Evolutionary conservation across 2,797 vertebrate species (phyloP).

Genomic region (Coracias cyanogaster): DNA sequence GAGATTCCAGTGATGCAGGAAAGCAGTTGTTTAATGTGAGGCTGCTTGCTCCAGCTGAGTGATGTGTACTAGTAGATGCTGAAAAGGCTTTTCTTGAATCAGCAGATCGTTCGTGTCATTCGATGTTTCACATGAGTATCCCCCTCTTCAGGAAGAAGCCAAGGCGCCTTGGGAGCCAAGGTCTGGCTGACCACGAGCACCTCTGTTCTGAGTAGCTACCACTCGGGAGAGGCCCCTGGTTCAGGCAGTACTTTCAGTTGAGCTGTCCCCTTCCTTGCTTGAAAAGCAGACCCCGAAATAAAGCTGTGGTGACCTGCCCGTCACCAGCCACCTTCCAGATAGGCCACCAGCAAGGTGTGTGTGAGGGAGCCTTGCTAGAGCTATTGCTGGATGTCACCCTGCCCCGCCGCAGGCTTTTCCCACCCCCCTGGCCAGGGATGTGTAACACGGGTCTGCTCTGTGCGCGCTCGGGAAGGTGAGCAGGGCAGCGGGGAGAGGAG

Average conservation of each 20-base stretch:
- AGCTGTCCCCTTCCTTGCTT: neutral
- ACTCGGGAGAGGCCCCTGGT: accelerated
- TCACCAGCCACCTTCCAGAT: accelerated
- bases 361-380: neutral
- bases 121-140: accelerated
- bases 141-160: neutral
- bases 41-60: neutral
- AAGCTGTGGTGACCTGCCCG: neutral
- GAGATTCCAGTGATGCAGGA: accelerated
- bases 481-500: accelerated
- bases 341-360: neutral
- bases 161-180: neutral
- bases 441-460: too few relatives aligned
- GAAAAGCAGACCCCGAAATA: neutral
- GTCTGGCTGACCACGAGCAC: neutral
- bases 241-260: neutral
- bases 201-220: neutral
- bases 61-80: neutral
- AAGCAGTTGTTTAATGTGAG: neutral
- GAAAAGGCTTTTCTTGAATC: neutral
- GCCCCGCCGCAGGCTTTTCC: neutral
- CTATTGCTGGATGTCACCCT: accelerated
- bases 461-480: accelerated
- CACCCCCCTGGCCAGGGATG: neutral
- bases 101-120: neutral